phyloP scores from a whole-genome alignment of 2,113 vertebrate genomes.

The Genyomyrus donnyi region DNA sequence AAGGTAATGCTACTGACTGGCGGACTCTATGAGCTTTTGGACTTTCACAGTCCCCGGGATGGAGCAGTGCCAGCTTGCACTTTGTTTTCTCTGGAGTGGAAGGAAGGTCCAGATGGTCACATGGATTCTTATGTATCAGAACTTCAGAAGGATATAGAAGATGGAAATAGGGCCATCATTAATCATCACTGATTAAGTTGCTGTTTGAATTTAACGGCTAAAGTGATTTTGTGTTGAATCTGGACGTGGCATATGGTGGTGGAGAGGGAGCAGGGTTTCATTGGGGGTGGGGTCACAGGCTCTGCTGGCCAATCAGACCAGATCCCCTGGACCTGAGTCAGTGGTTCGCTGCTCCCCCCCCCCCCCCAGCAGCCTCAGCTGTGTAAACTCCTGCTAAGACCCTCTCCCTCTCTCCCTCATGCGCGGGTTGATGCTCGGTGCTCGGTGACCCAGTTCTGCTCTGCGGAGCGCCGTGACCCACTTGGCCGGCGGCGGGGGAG shows the following conservation, averaged over 20 bases:
- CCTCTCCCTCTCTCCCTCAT: not conserved
- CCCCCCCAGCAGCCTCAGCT: not conserved
- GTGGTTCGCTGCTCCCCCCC: not conserved
- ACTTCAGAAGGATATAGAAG: not conserved
- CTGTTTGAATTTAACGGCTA: not conserved
- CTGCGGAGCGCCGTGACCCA: not conserved
- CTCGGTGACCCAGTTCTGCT: conserved; percentile 1
- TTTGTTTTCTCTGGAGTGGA: not conserved
- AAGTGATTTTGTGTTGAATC: not conserved
- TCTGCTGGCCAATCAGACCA: not conserved
- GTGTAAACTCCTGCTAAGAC: not conserved
- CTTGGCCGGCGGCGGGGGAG: not conserved
- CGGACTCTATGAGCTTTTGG: not conserved
- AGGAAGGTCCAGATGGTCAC: not conserved
- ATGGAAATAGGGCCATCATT: not conserved
- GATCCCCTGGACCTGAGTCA: not conserved
- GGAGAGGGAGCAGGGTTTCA: not conserved
- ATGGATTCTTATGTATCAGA: not conserved
- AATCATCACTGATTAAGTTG: not conserved
- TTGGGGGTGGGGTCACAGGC: not conserved
- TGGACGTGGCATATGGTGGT: not conserved
- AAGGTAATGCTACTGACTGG: not conserved
- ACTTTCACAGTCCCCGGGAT: not conserved
- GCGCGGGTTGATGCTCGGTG: not conserved
- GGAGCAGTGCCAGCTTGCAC: not conserved